Percentiles rank a stretch among this genome's conserved stretches.
These are phyloP conservation scores for Pelodiscus sinensis DNA, from an alignment of 2,113 vertebrate genomes.

Conservation along the genomic window DNA sequence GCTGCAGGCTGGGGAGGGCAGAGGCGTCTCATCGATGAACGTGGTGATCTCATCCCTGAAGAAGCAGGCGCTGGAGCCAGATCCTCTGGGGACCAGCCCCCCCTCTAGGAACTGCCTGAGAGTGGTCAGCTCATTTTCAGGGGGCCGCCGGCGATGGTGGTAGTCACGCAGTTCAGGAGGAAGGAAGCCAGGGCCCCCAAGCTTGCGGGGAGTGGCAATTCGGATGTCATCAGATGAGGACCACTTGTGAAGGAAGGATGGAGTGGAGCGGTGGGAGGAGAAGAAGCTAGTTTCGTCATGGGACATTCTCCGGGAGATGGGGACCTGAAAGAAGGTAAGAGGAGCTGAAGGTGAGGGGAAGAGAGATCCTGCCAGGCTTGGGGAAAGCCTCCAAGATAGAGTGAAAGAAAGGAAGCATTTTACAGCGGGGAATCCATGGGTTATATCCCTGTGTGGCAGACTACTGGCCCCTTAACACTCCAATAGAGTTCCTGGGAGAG, in stretches of 20 bases:
- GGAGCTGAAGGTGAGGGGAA: background rate
- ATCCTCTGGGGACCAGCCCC: constrained; percentile 68
- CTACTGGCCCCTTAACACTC: background rate
- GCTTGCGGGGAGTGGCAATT: constrained; percentile 70
- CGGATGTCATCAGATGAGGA: constrained; percentile 86
- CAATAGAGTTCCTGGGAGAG: background rate
- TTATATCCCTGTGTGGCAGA: background rate
- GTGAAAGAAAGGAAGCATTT: constrained; percentile 9
- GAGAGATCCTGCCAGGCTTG: background rate
- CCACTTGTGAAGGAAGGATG: constrained; percentile 85
- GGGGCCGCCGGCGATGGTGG: constrained; percentile 68
- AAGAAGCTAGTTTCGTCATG: constrained; percentile 86
- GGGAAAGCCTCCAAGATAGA: background rate
- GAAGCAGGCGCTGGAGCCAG: constrained; percentile 77
- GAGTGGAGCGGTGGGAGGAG: constrained; percentile 75
- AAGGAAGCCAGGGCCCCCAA: constrained; percentile 72
- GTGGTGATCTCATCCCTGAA: constrained; percentile 86
- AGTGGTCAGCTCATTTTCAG: constrained; percentile 77
- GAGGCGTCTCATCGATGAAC: constrained; percentile 83
- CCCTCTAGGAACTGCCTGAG: constrained; percentile 82
- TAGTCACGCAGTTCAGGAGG: constrained; percentile 72
- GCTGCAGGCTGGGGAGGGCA: constrained; percentile 79
- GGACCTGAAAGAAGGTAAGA: constrained; percentile 73
- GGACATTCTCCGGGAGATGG: constrained; percentile 82
- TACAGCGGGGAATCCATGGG: background rate